A percentile compares a stretch with the other conserved stretches of the same genome.
Conservation (phyloP, 2,113 vertebrate species). For the Lagopus muta region DNA sequence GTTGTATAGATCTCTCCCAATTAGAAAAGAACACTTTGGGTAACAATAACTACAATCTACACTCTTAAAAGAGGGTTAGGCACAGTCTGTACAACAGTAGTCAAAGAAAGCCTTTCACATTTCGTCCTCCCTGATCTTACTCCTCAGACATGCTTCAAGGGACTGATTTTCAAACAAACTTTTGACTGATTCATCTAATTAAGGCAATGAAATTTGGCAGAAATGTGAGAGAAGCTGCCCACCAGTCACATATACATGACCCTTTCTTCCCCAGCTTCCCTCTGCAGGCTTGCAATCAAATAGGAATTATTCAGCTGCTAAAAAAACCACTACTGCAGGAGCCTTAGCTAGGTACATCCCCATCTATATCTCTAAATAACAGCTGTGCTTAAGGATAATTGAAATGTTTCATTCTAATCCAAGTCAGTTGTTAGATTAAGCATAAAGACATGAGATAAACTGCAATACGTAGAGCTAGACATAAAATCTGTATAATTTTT, state of each 20-base stretch:
- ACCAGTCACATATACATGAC: rapidly evolving
- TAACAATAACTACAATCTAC: background rate
- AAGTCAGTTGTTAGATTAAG: background rate
- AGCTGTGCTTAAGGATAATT: background rate
- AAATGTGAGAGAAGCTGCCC: background rate
- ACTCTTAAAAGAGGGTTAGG: background rate
- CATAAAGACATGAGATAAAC: background rate
- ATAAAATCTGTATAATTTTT: background rate
- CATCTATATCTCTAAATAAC: background rate
- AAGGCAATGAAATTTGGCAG: background rate
- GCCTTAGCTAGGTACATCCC: background rate
- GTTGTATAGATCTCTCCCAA: background rate
- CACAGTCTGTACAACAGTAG: background rate
- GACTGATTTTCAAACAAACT: background rate
- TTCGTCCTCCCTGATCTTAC: background rate
- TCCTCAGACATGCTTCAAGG: background rate
- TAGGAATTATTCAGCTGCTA: background rate
- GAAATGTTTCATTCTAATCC: background rate
- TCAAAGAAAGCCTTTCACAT: background rate
- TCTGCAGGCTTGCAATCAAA: background rate
- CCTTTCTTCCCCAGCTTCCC: background rate
- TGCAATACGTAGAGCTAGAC: background rate
- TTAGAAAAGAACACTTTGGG: background rate
- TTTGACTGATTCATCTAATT: background rate
- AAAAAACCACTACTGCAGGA: background rate